Evolutionary conservation across 1,140 invertebrate genomes (phyloP), one percentile per base, ranked within the genome.

Genomic region (Linepithema humile): DNA sequence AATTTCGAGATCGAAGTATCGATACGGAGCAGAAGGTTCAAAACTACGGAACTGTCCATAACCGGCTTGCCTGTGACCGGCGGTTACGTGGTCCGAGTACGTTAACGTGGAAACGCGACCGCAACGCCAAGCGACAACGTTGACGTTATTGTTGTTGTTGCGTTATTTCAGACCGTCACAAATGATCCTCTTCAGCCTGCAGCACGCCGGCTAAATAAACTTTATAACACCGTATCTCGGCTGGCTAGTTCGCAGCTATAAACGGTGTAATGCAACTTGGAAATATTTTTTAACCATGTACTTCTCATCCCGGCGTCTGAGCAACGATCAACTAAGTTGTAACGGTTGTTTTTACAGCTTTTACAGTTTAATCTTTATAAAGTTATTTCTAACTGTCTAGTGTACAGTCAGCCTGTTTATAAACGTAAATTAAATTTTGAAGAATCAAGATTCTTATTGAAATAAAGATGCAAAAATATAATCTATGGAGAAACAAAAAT

Each of bases 121-220:
- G 69, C 82, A 82, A 87, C 72, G 29, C 20, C 59, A 26, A 40
- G 48, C 20, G 65, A 23, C 32, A 26, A 20, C 12, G 38, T 32
- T 40, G 70, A 23, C 50, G 26, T 35, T 35, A 40, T 45, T 67
- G 78, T 69, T 65, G 80, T 80, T 84, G 62, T 60, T 59, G 75
- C 48, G 40, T 29, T 70, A 72, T 73, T 87, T 82, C 69, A 86
- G 69, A 72, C 67, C 50, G 32, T 48, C 72, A 45, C 74, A 83
- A 88, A 88, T 82, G 83, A 88, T 89, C 65, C 85, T 82, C 87
- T 82, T 69, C 80, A 62, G 55, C 23, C 35, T 48, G 29, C 40
- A 32, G 17, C 59, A 50, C 48, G 53, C 50, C 60, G 50, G 45
- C 67, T 88, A 88, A 89, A 89, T 88, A 88, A 90, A 90, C 84